Evolutionary conservation across 2,888 invertebrate genomes (phyloP).

Genomic region (Nephrotoma guestfalica): DNA sequence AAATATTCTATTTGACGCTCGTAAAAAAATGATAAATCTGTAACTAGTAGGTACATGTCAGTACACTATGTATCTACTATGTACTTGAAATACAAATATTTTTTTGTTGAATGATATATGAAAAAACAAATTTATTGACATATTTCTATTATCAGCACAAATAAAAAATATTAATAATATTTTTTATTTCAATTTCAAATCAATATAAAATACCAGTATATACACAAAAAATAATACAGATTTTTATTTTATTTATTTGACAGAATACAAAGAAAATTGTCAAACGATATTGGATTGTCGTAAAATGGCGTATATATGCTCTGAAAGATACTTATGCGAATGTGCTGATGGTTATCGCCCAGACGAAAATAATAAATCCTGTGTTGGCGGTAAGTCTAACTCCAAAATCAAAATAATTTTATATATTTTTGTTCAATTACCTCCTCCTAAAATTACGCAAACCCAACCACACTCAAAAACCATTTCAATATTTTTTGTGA

Average conservation of each 20-base stretch:
- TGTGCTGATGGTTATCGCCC: conserved; percentile 14
- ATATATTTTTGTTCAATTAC: background rate
- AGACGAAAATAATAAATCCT: conserved; percentile 12
- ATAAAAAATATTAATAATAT: background rate
- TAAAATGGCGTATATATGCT: conserved; percentile 14
- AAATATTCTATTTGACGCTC: background rate
- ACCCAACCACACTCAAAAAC: background rate
- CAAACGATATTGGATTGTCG: conserved; percentile 12
- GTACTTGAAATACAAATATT: background rate
- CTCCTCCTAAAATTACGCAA: background rate
- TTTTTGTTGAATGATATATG: background rate
- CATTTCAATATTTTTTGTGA: background rate
- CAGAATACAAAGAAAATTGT: conserved; percentile 13
- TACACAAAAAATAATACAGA: background rate
- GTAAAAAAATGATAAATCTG: background rate
- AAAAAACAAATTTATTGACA: background rate
- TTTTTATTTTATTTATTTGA: background rate
- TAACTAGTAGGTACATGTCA: background rate
- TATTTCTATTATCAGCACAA: background rate
- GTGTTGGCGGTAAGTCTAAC: conserved; percentile 14
- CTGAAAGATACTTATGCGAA: conserved; percentile 10
- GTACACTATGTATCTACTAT: background rate
- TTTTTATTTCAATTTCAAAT: background rate
- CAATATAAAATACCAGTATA: background rate
- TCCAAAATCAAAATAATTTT: background rate